A percentile compares a stretch with the other conserved stretches of the same genome.
Conservation (phyloP, 2,113 vertebrate species). For the Phylloscopus whistleri region DNA sequence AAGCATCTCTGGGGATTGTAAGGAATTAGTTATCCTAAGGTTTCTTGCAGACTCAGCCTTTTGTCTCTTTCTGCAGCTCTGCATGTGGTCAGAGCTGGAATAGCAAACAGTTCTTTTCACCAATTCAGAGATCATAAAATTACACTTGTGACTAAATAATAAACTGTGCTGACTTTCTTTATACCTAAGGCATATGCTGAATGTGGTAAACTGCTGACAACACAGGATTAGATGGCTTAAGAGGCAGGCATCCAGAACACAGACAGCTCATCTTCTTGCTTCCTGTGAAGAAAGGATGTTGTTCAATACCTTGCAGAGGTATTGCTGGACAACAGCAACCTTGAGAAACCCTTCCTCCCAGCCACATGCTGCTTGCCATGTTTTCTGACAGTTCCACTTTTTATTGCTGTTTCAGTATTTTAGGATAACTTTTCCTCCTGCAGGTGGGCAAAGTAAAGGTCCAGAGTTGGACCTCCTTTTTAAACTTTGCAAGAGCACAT, state of each 20-base stretch:
- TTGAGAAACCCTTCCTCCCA: not conserved
- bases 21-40: conserved; percentile 23
- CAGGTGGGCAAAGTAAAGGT: not conserved
- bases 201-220: not conserved
- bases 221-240: not conserved
- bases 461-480: not conserved
- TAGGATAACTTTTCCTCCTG: not conserved
- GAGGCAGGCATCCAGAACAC: not conserved
- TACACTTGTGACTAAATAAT: conserved; percentile 46
- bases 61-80: conserved; percentile 9
- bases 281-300: not conserved
- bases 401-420: not conserved
- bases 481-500: not conserved
- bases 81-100: conserved; percentile 17
- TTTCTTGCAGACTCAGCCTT: conserved; percentile 42
- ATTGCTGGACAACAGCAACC: not conserved
- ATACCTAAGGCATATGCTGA: not conserved
- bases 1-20: conserved; percentile 25
- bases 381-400: not conserved
- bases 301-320: not conserved
- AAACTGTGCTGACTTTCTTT: not conserved
- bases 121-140: conserved; percentile 46
- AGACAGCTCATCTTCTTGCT: not conserved
- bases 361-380: not conserved
- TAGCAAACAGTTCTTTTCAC: conserved; percentile 18